Evolutionary conservation across 1,140 invertebrate genomes (phyloP), one percentile per base, ranked within the genome.

Genomic region (Drosophila yakuba): DNA sequence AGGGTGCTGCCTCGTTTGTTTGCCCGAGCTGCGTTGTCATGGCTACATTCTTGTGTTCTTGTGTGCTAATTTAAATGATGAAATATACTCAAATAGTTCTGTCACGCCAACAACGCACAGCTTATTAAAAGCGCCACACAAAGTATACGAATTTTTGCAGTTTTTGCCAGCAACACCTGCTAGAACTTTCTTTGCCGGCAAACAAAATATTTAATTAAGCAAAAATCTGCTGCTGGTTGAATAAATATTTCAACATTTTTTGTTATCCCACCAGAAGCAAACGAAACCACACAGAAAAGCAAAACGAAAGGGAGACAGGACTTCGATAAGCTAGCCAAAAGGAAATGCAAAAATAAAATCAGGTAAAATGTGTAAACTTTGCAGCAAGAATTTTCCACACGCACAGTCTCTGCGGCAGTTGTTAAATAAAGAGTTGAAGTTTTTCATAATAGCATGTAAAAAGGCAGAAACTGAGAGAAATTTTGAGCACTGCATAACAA

Each of bases 161-260:
- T 66, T 32, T 39, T 60, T 63, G 36, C 39, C 57, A 55, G 39
- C 52, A 17, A 38, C 59, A 51, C 23, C 64, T 44, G 45, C 64
- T 15, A 61, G 57, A 54, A 56, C 28, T 75, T 78, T 73, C 56
- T 73, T 68, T 41, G 56, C 28, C 50, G 51, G 57, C 79, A 66
- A 66, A 79, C 72, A 69, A 77, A 80, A 83, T 88, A 88, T 88
- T 88, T 88, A 88, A 89, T 89, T 89, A 88, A 88, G 84, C 79
- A 88, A 83, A 85, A 83, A 83, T 83, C 78, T 77, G 76, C 58
- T 83, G 67, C 67, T 57, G 66, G 14, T 68, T 68, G 59, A 72
- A 72, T 75, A 67, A 88, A 86, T 85, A 77, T 58, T 59, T 39
- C n/a, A 25, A 12, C 44, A 60, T 76, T 80, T 79, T 75, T 78